A percentile compares a stretch with the other conserved stretches of the same genome.
These are phyloP conservation scores for Mongoloraphidia duomilia DNA, from an alignment of 2,888 invertebrate species.

Conservation along the genomic window DNA sequence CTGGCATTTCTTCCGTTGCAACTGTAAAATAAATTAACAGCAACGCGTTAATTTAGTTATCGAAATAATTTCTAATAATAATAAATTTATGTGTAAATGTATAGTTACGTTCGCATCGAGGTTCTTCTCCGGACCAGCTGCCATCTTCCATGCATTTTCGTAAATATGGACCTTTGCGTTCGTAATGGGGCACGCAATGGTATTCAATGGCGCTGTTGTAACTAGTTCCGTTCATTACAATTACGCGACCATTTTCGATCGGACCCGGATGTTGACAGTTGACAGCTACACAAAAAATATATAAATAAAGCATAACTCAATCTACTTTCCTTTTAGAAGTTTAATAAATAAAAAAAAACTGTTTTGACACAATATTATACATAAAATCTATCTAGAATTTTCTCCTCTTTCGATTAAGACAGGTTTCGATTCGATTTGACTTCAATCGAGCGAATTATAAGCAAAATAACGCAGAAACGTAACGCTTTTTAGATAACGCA, in stretches of 20 bases:
- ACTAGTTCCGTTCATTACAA: conserved; percentile 72
- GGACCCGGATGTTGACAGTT: conserved; percentile 68
- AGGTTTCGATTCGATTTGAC: no score
- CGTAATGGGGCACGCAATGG: conserved; percentile 75
- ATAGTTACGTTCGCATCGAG: conserved; percentile 56
- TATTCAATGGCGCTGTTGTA: conserved; percentile 80
- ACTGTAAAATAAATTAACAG: conserved; percentile 25
- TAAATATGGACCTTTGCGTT: conserved; percentile 65
- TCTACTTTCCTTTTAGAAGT: neutral
- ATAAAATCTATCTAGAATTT: no score
- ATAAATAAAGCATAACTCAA: conserved; percentile 1
- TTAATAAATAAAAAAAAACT: no score
- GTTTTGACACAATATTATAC: no score
- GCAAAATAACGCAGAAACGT: no score
- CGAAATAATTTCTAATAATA: neutral
- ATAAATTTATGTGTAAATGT: neutral
- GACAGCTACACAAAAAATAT: conserved; percentile 43
- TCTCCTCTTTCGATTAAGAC: no score
- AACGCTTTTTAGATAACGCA: no score
- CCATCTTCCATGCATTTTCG: conserved; percentile 75
- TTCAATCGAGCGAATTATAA: no score
- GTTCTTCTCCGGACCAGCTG: conserved; percentile 77
- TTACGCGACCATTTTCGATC: conserved; percentile 75
- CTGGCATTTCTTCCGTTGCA: conserved; percentile 52
- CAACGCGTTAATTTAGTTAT: neutral